A percentile compares a stretch with the other conserved stretches of the same genome.
phyloP scores from a whole-genome alignment of 2,113 vertebrate genomes.

The Cyanistes caeruleus region DNA sequence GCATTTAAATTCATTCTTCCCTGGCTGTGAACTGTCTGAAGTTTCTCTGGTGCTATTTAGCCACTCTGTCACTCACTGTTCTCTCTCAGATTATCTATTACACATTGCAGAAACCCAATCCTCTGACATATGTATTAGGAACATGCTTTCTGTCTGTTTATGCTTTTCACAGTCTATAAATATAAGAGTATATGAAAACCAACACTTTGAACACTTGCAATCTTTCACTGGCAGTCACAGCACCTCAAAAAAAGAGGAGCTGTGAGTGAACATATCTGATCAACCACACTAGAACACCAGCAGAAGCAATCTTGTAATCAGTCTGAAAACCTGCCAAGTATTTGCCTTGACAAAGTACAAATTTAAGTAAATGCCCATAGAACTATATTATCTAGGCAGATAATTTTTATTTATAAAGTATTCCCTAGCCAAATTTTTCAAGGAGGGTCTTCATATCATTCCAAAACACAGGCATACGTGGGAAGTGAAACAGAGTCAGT shows the following conservation, averaged over 20 bases:
- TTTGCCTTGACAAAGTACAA: not conserved
- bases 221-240: not conserved
- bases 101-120: slow-evolving; percentile 52
- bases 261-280: not conserved
- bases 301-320: not conserved
- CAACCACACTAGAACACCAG: not conserved
- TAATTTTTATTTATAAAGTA: not conserved
- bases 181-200: slow-evolving; percentile 47
- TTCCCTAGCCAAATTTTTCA: not conserved
- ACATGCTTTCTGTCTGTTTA: slow-evolving; percentile 31
- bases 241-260: not conserved
- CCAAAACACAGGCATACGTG: not conserved
- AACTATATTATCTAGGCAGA: not conserved
- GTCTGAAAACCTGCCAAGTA: not conserved
- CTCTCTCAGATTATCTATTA: slow-evolving; percentile 28
- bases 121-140: slow-evolving; percentile 14
- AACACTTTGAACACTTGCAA: slow-evolving; percentile 14
- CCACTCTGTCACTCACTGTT: slow-evolving; percentile 15
- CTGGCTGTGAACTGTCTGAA: not conserved
- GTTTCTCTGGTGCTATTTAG: not conserved
- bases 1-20: not conserved
- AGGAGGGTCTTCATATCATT: not conserved
- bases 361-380: not conserved
- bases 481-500: not conserved
- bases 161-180: slow-evolving; percentile 61